Evolutionary conservation across 2,113 vertebrate species (phyloP).

Genomic region (Hypanus sabinus): DNA sequence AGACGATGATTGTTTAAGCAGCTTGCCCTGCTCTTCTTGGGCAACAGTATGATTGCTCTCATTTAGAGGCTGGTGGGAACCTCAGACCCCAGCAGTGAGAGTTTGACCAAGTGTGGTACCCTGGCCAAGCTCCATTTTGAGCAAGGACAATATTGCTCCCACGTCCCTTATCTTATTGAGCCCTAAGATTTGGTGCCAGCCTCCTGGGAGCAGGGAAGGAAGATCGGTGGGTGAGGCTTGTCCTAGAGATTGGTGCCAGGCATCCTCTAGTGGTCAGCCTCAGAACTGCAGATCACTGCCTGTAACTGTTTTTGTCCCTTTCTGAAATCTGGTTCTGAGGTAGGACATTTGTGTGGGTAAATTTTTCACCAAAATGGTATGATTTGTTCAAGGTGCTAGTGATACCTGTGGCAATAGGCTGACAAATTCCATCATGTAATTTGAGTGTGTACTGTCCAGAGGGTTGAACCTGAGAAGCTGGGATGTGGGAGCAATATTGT

Average conservation of each 20-base stretch:
- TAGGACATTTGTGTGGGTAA: background rate
- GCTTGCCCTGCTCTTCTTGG: no score
- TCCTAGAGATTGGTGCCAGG: background rate
- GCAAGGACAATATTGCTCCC: background rate
- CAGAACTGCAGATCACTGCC: background rate
- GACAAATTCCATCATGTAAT: background rate
- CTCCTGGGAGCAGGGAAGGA: background rate
- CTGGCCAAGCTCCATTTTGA: no score
- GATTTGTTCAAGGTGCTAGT: background rate
- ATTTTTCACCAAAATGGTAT: background rate
- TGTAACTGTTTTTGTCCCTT: no score
- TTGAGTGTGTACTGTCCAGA: no score
- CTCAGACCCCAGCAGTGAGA: no score
- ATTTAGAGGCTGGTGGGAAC: no score
- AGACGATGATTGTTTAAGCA: no score
- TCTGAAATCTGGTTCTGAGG: background rate
- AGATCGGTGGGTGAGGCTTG: background rate
- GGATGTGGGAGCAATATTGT: no score
- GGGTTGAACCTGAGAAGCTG: background rate
- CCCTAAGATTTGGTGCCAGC: background rate
- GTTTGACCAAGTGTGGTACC: no score
- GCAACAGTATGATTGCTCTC: no score
- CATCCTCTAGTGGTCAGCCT: background rate
- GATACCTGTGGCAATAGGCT: background rate
- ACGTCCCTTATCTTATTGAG: background rate